Percentiles rank a stretch among this genome's conserved stretches.
phyloP scores from a whole-genome alignment of 92 coral and sea anemone genomes.

The Nematostella vectensis region DNA sequence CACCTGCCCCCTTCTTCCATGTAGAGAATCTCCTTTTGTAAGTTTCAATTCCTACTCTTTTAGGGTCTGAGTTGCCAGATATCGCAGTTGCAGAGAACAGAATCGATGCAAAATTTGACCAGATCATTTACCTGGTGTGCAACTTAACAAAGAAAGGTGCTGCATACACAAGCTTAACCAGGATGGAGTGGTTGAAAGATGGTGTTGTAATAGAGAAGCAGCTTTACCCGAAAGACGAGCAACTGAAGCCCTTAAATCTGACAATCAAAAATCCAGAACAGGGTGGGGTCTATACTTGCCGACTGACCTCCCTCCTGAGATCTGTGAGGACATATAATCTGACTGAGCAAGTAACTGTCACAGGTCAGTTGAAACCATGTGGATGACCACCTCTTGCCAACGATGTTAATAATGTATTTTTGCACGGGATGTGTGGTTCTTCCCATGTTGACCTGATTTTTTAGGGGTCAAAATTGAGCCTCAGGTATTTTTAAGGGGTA shows the following conservation, averaged over 20 bases:
- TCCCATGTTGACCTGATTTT: background rate
- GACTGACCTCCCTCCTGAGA: slow-evolving; percentile 16
- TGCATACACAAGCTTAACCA: slow-evolving; percentile 6
- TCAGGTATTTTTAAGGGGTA: too few relatives aligned
- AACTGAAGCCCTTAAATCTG: slow-evolving; percentile 16
- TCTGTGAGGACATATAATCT: slow-evolving; percentile 17
- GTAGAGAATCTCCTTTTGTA: too few relatives aligned
- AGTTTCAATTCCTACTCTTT: background rate
- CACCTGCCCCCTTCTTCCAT: too few relatives aligned
- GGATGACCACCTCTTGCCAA: background rate
- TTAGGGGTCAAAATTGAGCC: too few relatives aligned
- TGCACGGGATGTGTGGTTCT: background rate
- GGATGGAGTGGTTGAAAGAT: slow-evolving; percentile 45
- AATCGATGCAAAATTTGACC: slow-evolving; percentile 7
- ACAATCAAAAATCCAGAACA: slow-evolving; percentile 12
- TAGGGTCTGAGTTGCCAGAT: slow-evolving; percentile 36
- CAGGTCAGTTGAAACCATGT: slow-evolving; percentile 20
- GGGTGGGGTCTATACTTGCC: slow-evolving; percentile 36
- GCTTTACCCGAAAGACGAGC: slow-evolving; percentile 15
- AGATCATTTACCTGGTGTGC: slow-evolving; percentile 17
- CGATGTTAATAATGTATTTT: too few relatives aligned
- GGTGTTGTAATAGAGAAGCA: slow-evolving; percentile 8
- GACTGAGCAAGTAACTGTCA: slow-evolving; percentile 15
- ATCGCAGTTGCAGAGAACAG: slow-evolving; percentile 12
- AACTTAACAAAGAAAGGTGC: slow-evolving; percentile 24